Evolutionary conservation across 2,113 vertebrate genomes (phyloP).

Genomic region (Podarcis muralis): DNA sequence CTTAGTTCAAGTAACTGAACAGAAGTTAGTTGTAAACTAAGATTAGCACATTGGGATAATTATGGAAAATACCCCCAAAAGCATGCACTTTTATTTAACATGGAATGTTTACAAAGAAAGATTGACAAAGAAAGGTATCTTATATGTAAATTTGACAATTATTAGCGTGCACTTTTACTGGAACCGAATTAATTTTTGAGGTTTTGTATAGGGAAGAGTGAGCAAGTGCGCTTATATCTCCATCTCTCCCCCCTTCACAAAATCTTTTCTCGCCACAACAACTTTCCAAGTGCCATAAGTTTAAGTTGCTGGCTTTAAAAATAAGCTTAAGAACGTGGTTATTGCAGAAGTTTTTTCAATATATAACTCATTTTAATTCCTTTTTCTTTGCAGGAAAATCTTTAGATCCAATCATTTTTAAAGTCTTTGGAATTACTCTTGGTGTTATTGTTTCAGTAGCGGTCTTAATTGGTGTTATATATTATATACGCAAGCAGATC

Average conservation of each 20-base stretch:
- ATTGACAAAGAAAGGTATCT: neutral
- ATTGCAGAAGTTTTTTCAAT: neutral
- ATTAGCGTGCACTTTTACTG: neutral
- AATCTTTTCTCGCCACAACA: neutral
- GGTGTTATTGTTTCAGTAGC: fast-evolving
- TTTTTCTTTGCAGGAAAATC: slow-evolving; percentile 39
- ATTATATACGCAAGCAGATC: slow-evolving; percentile 37
- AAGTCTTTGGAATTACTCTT: fast-evolving
- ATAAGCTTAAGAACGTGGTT: neutral
- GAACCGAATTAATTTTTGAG: neutral
- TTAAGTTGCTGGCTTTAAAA: neutral
- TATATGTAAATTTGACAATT: neutral
- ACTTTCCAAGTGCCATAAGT: neutral
- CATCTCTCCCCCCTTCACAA: neutral
- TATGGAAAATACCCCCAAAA: neutral
- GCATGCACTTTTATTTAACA: neutral
- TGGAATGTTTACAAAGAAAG: neutral
- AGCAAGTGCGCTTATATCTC: neutral
- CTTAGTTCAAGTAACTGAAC: neutral
- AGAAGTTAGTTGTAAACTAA: neutral
- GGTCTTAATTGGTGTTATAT: fast-evolving
- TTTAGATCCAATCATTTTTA: neutral
- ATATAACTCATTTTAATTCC: fast-evolving
- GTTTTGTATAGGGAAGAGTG: neutral
- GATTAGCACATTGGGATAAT: neutral